Percentiles rank a stretch among this genome's conserved stretches.
Evolutionary conservation across 2,113 vertebrate species (phyloP).

Genomic region (Chrysochloris asiatica): DNA sequence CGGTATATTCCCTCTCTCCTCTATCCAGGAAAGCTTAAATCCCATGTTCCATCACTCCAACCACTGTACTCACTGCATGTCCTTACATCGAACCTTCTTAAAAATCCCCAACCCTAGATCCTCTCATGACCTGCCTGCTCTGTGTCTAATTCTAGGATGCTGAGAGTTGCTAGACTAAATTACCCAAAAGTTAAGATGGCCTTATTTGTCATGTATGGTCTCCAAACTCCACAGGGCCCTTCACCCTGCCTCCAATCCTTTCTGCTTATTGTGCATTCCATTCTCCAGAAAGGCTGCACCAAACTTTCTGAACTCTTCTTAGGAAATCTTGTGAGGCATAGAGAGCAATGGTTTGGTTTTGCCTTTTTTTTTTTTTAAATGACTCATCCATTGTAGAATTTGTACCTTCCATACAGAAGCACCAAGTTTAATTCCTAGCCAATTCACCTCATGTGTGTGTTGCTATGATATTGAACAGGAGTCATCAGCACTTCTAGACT

Average conservation of each 20-base stretch:
- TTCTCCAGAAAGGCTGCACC: neutral
- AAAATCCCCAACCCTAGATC: neutral
- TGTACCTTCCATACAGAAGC: neutral
- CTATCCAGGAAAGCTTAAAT: neutral
- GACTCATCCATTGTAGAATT: neutral
- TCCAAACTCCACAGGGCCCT: neutral
- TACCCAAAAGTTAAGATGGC: neutral
- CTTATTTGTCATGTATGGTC: neutral
- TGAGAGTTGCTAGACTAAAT: neutral
- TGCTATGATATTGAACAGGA: neutral
- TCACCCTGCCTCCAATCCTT: neutral
- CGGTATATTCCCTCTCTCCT: neutral
- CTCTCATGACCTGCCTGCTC: neutral
- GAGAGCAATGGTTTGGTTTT: neutral
- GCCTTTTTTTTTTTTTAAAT: neutral
- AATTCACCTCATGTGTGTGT: neutral
- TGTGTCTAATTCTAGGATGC: neutral
- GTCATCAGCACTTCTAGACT: neutral
- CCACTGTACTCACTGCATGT: fast-evolving
- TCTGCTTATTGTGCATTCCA: neutral
- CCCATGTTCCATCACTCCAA: too few species aligned
- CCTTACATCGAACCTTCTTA: neutral
- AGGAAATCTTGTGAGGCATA: too few species aligned
- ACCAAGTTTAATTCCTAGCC: neutral
- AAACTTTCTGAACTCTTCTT: neutral